Base-by-base conservation (phyloP, 2,888 invertebrate genomes). In the Thysanoteuthis rhombus region DNA sequence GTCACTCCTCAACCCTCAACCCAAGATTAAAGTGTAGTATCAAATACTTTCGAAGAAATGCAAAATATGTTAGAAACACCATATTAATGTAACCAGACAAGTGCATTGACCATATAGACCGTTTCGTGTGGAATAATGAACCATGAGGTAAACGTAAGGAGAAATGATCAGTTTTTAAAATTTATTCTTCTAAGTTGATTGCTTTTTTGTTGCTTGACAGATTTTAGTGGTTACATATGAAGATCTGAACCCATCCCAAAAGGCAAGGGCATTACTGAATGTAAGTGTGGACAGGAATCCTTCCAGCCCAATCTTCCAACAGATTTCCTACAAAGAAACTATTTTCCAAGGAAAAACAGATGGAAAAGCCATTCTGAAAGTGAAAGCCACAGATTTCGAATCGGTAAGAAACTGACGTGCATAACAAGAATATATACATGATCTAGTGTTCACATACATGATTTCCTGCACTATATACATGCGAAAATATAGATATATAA, bases 291-390 rank as follows among this genome's bases (percentile, higher is more conserved):
- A 94, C 38, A 94, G 96, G 52, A 96, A 96, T 90, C 95, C 95
- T 47, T 95, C 95, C 93, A 94, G 94, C 19, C 96, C 96, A 4
- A 94, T 95, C 92, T 96, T 96, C 94, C 58, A 93, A 32, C 94
- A 95, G 38, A 94, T 95, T 47, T 94, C 95, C 8, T 96, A 96
- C 94, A 47, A 92, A 0, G 89, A 92, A 32, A 93, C 93, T 10
- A 93, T 96, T 8, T 91, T 95, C 16, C 96, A 96, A 92, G 95
- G 93, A 39, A 95, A 95, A 42, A 93, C 94, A 12, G 95, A 95
- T 32, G 96, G 96, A 6, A 98, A 98, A 39, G 97, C 97, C 89
- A 98, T 98, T 0, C 98, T 99, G 93, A 97, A 97, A n/a, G 97
- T 99, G 39, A 94, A 95, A 28, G 96, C 96, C n/a, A 94, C 93